phyloP scores from a whole-genome alignment of 2,113 vertebrate genomes.

The Oncorhynchus tshawytscha region DNA sequence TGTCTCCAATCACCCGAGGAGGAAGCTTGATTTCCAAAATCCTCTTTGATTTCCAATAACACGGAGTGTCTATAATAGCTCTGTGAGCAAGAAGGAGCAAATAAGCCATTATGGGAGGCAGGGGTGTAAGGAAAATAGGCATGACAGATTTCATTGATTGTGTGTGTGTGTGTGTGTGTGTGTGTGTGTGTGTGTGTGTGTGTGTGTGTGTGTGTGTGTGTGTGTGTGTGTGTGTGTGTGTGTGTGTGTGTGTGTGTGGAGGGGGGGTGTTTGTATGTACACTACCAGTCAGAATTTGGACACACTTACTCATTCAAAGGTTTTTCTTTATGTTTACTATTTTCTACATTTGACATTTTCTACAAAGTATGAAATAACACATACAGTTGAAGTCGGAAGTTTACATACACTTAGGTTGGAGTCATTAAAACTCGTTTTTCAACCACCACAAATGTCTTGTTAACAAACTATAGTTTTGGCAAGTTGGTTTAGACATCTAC shows the following conservation, averaged over 20 bases:
- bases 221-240: slow-evolving; percentile 53
- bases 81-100: slow-evolving; percentile 33
- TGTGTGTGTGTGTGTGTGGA: slow-evolving; percentile 37
- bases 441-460: no score
- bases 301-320: no score
- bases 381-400: no score
- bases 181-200: slow-evolving; percentile 49
- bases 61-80: slow-evolving; percentile 70
- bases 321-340: no score
- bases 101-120: slow-evolving; percentile 54
- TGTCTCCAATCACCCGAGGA: slow-evolving; percentile 41
- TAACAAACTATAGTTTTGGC: no score
- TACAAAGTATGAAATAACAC: no score
- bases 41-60: slow-evolving; percentile 80
- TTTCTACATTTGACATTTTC: no score
- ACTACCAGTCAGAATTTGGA: no score
- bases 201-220: slow-evolving; percentile 49
- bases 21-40: slow-evolving; percentile 66
- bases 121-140: slow-evolving; percentile 51
- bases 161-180: slow-evolving; percentile 48
- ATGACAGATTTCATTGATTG: slow-evolving; percentile 67
- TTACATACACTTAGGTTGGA: no score
- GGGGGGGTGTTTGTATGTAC: background rate
- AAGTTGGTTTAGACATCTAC: no score
- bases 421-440: no score